Evolutionary conservation across 2,888 invertebrate species (phyloP).

Genomic region (Horisme vitalbata): DNA sequence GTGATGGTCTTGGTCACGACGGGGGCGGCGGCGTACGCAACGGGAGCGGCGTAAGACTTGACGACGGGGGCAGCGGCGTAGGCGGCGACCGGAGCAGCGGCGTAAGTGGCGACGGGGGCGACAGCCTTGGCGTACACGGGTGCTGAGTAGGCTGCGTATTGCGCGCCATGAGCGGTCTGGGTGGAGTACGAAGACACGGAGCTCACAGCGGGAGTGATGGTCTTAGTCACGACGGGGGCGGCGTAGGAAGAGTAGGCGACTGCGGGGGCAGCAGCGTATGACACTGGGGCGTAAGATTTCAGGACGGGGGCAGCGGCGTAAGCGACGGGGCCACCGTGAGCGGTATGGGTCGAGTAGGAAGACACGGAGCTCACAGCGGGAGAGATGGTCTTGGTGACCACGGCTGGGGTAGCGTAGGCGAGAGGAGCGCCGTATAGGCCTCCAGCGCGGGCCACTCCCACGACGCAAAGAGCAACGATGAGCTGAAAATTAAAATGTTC

Average conservation of each 20-base stretch:
- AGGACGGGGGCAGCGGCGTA: constrained; percentile 45
- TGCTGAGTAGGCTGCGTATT: constrained; percentile 45
- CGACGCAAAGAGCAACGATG: constrained; percentile 82
- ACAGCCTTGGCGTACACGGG: constrained; percentile 43
- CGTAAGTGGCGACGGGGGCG: constrained; percentile 40
- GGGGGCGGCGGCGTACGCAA: constrained; percentile 43
- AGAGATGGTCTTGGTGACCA: constrained; percentile 43
- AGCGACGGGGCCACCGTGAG: constrained; percentile 50
- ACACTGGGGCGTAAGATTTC: constrained; percentile 40
- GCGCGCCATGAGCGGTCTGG: constrained; percentile 36
- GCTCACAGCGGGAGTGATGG: constrained; percentile 43
- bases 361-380: constrained; percentile 56
- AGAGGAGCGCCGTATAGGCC: constrained; percentile 72
- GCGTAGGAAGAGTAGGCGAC: constrained; percentile 85
- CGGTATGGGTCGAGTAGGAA: constrained; percentile 53
- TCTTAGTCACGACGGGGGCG: constrained; percentile 61
- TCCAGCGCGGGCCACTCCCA: constrained; percentile 84
- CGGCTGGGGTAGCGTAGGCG: constrained; percentile 70
- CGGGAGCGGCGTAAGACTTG: constrained; percentile 51
- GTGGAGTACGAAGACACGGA: constrained; percentile 47
- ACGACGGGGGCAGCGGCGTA: constrained; percentile 55
- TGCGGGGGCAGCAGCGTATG: constrained; percentile 83
- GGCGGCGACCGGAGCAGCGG: constrained; percentile 41
- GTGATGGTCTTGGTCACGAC: constrained; percentile 50
- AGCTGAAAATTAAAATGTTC: constrained; percentile 57